Base-by-base conservation (phyloP, 1,140 invertebrate species). In the Centruroides vittatus region DNA sequence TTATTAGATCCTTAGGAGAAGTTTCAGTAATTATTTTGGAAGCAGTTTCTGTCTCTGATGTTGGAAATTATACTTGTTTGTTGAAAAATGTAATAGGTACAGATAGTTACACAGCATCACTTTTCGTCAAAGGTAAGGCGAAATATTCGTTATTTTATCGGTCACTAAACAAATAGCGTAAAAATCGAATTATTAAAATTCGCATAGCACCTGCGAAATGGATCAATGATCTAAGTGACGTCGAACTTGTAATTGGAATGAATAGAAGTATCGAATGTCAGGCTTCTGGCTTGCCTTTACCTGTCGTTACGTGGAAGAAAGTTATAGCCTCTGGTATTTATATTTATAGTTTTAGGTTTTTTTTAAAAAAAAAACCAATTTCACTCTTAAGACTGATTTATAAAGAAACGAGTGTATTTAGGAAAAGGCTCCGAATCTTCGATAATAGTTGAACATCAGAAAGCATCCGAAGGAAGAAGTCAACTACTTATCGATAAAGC, bases 61-160 rank as follows among this genome's bases (percentile, higher is more conserved):
- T 65, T 12, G 71, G 67, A 12, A 69, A 70, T 60, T 73, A 73
- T 58, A 69, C 70, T 4, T 73, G 71, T 59, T 36, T 63, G 3
- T 67, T 67, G 10, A 55, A 61, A 50, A 73, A 72, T 55, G 60
- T 66, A 3, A 54, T 63, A n/a, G 69, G 69, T 11, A 35, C 55
- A 4, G 67, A 69, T 54, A 58, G 60, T 12, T 64, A 57, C 55
- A 67, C 65, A n/a, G 63, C 57, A 46, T 3, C n/a, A 47, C 35
- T 67, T 8, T 34, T 58, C 13, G 61, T 66, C 3, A 48, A 59
- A 57, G 57, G 66, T 67, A 57, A 67, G 51, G 23, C 5, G 8
- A 8, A 8, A 34, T 53, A 5, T 36, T 5, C 8, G 7, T 8
- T 6, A 8, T 36, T 53, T 53, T 5, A 8, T 8, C 5, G 5